Conservation (phyloP, 1,140 invertebrate species). For the Copidosoma floridanum region DNA sequence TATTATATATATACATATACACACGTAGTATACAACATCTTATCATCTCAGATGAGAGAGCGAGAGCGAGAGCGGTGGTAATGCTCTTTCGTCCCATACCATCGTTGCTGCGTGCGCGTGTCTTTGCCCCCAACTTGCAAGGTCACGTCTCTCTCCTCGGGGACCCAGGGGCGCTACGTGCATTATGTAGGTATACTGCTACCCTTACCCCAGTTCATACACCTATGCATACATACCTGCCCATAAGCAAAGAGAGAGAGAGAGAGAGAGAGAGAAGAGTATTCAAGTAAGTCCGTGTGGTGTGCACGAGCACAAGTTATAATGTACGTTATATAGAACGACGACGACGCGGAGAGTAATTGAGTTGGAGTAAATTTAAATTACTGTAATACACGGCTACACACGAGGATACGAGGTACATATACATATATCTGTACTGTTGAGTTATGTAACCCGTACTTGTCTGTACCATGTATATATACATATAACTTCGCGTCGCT, state of each 20-base stretch:
- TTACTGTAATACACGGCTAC: slow-evolving; percentile 19
- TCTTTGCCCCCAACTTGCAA: slow-evolving; percentile 18
- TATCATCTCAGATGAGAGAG: no score
- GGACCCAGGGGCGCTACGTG: slow-evolving; percentile 10
- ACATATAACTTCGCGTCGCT: no score
- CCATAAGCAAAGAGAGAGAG: no score
- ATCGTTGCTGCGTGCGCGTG: slow-evolving; percentile 5
- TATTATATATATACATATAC: no score
- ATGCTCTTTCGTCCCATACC: slow-evolving; percentile 10
- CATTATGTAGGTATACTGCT: slow-evolving; percentile 18
- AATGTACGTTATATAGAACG: neutral
- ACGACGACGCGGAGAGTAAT: neutral
- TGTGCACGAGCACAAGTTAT: slow-evolving; percentile 11
- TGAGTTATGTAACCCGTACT: no score
- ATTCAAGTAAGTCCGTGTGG: no score
- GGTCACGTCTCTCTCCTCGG: slow-evolving; percentile 20
- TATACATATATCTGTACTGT: no score
- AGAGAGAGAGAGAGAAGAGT: no score
- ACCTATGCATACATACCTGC: no score
- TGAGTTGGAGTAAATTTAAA: slow-evolving; percentile 22
- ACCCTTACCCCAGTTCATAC: neutral
- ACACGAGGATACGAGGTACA: neutral
- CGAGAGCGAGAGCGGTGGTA: no score
- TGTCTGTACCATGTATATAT: no score
- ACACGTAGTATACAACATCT: no score